Percentiles rank a stretch among this genome's conserved stretches.
Conservation (phyloP, 2,888 invertebrate genomes). For the Leptura quadrifasciata region DNA sequence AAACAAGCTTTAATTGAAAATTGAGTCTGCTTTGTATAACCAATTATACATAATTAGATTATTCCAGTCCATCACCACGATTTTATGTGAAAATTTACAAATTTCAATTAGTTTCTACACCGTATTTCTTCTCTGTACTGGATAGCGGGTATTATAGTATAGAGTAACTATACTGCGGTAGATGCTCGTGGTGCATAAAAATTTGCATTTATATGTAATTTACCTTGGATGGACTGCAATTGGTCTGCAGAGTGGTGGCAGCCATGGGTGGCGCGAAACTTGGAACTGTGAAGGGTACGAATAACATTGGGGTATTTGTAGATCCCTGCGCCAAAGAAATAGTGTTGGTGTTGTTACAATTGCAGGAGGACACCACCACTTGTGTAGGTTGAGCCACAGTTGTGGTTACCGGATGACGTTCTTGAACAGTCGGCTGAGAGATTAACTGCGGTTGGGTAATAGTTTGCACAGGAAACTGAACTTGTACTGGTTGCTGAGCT, state of each 20-base stretch:
- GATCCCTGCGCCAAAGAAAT: constrained; percentile 45
- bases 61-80: constrained; percentile 40
- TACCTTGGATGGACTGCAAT: constrained; percentile 73
- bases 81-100: constrained; percentile 33
- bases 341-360: constrained; percentile 65
- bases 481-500: constrained; percentile 56
- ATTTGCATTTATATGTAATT: constrained; percentile 50
- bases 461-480: constrained; percentile 52
- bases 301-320: constrained; percentile 72
- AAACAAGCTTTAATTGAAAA: constrained; percentile 38
- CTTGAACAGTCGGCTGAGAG: constrained; percentile 5
- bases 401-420: background rate
- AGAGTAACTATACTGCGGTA: background rate
- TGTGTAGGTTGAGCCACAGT: constrained; percentile 42
- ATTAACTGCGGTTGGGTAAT: constrained; percentile 44
- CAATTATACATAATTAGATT: constrained; percentile 44
- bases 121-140: background rate
- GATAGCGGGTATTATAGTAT: background rate
- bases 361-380: constrained; percentile 68
- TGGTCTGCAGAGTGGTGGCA: constrained; percentile 69
- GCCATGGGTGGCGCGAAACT: constrained; percentile 73
- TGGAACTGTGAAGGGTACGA: constrained; percentile 74
- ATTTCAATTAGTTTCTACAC: constrained; percentile 20
- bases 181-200: constrained; percentile 43
- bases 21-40: constrained; percentile 43